phyloP scores from a whole-genome alignment of 2,888 invertebrate species.

The Hirtodrosophila cameraria region DNA sequence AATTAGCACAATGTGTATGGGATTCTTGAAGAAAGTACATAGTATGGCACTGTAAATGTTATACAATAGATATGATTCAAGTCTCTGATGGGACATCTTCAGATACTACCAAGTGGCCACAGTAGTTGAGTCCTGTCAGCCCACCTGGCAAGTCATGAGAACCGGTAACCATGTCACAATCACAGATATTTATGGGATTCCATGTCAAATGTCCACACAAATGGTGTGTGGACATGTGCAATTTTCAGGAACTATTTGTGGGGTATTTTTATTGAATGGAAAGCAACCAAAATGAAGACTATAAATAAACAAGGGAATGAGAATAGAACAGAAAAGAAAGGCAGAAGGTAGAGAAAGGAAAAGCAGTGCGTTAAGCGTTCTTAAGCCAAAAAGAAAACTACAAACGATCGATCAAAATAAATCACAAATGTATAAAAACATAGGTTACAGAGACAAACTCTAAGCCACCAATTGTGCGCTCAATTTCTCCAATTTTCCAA shows the following conservation, averaged over 20 bases:
- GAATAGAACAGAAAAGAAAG: slow-evolving; percentile 2
- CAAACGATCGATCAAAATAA: slow-evolving; percentile 76
- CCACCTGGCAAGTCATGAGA: slow-evolving; percentile 69
- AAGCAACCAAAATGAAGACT: slow-evolving; percentile 69
- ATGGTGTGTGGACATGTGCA: slow-evolving; percentile 71
- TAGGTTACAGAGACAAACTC: slow-evolving; percentile 34
- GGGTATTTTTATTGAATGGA: slow-evolving; percentile 61
- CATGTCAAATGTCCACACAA: slow-evolving; percentile 43
- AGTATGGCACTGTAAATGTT: background rate
- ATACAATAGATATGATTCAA: slow-evolving; percentile 17
- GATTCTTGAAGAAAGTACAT: background rate
- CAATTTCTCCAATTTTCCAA: slow-evolving; percentile 73
- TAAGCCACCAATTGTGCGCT: slow-evolving; percentile 72
- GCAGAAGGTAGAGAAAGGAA: slow-evolving; percentile 4
- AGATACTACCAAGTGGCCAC: slow-evolving; percentile 53
- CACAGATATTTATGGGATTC: slow-evolving; percentile 13
- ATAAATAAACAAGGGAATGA: slow-evolving; percentile 55
- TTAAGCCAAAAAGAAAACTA: slow-evolving; percentile 59
- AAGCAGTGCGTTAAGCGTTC: slow-evolving; percentile 16
- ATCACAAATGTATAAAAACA: slow-evolving; percentile 67
- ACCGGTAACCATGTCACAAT: slow-evolving; percentile 5
- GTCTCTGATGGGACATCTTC: background rate
- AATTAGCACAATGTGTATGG: background rate
- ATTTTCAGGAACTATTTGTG: slow-evolving; percentile 73
- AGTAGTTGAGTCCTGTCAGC: slow-evolving; percentile 46